phyloP scores from a whole-genome alignment of 92 coral and sea anemone genomes.

The Zoanthus solanderi region DNA sequence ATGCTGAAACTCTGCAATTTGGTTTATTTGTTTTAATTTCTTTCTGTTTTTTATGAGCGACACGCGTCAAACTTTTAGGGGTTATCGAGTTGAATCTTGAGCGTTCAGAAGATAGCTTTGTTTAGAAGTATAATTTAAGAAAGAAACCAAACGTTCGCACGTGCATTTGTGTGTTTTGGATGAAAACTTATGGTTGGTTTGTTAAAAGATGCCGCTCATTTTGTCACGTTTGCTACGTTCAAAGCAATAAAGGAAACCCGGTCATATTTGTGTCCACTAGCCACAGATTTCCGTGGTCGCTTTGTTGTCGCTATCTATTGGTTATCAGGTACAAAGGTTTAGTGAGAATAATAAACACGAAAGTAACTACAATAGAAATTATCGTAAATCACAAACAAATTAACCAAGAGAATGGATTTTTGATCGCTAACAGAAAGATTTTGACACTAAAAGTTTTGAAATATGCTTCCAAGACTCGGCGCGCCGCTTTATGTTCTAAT shows the following conservation, averaged over 20 bases:
- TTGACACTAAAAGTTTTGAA: background rate
- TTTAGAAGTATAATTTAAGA: background rate
- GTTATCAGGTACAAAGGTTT: slow-evolving; percentile 12
- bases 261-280: background rate
- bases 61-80: slow-evolving; percentile 35
- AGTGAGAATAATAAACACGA: background rate
- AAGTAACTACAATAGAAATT: too few species aligned
- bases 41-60: slow-evolving; percentile 6
- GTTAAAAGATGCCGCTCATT: background rate
- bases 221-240: background rate
- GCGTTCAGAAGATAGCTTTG: background rate
- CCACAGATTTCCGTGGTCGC: slow-evolving; percentile 32
- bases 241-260: background rate
- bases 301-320: background rate
- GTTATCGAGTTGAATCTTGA: slow-evolving; percentile 44
- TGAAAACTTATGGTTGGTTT: background rate
- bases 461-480: background rate
- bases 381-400: background rate
- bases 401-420: background rate
- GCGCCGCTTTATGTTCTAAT: background rate
- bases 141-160: slow-evolving; percentile 20
- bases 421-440: background rate
- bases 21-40: background rate
- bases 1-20: slow-evolving; percentile 25
- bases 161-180: background rate